phyloP scores from a whole-genome alignment of 1,140 invertebrate species.

The Drusus annulatus region DNA sequence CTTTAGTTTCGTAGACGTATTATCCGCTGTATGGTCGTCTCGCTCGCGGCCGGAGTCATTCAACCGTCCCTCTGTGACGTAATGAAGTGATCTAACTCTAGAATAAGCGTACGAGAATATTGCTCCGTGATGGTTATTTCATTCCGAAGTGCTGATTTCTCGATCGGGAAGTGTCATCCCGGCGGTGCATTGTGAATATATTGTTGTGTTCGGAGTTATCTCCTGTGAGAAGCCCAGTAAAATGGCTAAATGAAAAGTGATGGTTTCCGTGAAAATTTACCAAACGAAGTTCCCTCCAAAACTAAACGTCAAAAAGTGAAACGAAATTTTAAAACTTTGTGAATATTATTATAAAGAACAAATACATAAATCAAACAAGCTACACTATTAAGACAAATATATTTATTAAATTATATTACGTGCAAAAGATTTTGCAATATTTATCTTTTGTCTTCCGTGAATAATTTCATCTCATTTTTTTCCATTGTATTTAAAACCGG shows the following conservation, averaged over 20 bases:
- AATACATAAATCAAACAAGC: too few relatives aligned
- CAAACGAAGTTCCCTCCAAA: not conserved
- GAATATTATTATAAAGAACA: too few relatives aligned
- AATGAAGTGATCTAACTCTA: constrained; percentile 4
- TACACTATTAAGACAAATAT: too few relatives aligned
- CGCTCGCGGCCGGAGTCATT: constrained; percentile 4
- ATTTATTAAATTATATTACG: too few relatives aligned
- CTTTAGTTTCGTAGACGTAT: not conserved
- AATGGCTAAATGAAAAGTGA: not conserved
- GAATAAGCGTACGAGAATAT: not conserved
- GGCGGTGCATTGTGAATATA: not conserved
- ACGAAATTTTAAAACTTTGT: too few relatives aligned
- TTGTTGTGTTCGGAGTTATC: not conserved
- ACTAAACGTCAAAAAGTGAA: not conserved
- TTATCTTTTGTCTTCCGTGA: too few relatives aligned
- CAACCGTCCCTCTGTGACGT: not conserved
- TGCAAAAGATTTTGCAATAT: too few relatives aligned
- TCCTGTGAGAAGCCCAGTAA: not conserved
- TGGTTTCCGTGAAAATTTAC: not conserved
- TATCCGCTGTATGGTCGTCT: not conserved
- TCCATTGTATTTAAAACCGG: too few relatives aligned
- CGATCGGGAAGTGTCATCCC: not conserved
- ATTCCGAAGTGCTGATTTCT: not conserved
- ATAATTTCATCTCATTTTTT: too few relatives aligned
- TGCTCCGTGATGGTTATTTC: not conserved